These are phyloP conservation scores for Malurus leucopterus DNA, from an alignment of 2,797 vertebrate genomes.

Conservation along the genomic window DNA sequence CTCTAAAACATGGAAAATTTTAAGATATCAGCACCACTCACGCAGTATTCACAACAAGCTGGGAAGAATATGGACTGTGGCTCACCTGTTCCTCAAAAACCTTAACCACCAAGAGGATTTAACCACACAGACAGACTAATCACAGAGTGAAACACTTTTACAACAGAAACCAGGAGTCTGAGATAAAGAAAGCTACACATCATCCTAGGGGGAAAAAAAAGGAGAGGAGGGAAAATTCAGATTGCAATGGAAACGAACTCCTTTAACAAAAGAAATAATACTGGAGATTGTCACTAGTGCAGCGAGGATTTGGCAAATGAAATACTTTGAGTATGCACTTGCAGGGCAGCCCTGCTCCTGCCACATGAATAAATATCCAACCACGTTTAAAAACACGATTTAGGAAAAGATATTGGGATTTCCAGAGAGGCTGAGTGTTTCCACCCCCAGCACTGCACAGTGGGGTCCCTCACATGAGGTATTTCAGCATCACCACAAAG, in stretches of 20 bases:
- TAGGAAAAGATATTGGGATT: not conserved
- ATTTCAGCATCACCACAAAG: not conserved
- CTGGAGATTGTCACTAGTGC: conserved; percentile 32
- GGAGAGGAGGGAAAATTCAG: not conserved
- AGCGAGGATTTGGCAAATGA: conserved; percentile 11
- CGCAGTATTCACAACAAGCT: not conserved
- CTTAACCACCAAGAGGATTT: not conserved
- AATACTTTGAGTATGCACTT: not conserved
- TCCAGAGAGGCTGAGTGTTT: not conserved
- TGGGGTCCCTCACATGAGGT: not conserved
- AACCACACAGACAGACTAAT: not conserved
- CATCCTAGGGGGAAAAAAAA: not conserved
- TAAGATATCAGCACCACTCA: not conserved
- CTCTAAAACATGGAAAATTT: not conserved
- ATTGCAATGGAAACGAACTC: not conserved
- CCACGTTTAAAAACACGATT: not conserved
- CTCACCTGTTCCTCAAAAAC: not conserved
- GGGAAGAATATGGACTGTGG: not conserved
- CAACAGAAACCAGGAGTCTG: not conserved
- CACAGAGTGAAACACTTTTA: not conserved
- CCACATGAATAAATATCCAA: conserved; percentile 23
- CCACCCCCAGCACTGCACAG: not conserved
- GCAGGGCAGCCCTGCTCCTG: conserved; percentile 14
- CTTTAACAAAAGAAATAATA: conserved; percentile 26
- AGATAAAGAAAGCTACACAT: not conserved